Base-by-base conservation (phyloP, 1,140 invertebrate genomes). In the Scylla paramamosain region DNA sequence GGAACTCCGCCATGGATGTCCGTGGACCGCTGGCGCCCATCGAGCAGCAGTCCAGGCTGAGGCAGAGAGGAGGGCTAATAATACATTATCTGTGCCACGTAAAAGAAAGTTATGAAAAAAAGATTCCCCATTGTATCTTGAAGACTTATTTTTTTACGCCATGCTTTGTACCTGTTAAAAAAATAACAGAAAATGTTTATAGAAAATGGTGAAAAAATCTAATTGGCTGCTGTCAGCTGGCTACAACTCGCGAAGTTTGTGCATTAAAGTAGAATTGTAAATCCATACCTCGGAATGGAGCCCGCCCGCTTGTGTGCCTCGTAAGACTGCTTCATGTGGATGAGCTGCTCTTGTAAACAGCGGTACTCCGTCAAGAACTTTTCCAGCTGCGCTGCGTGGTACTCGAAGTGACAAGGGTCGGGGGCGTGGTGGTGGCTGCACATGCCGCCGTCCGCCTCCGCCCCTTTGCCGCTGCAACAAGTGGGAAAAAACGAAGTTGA, bases 281-380 rank as follows among this genome's bases (percentile, higher is more conserved):
- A 59, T 59, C 25, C 28, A 0, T 91, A 94, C 93, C 88, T 94
- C 28, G 93, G 93, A n/a, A 94, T 46, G 39, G 93, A 91, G 1
- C 93, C 93, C 20, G 93, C 93, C 39, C 93, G 90, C 59, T 94
- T 91, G 67, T 94, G 93, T 20, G 93, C 93, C 89, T 94, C 93
- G 77, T 94, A 94, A 25, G 93, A 94, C 89, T 94, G 88, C 93
- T 91, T 94, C 93, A 94, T 94, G 93, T 94, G 93, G 67, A 84
- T 90, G 52, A 94, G 88, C 32, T 94, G 93, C 28, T 90, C 93
- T 59, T 94, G 93, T 0, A 94, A 59, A 45, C 93, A 94, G 10
- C 93, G 93, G 59, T 94, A 94, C 88, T 94, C 88, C 93, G 90
- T 90, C 88, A 94, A 67, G 93, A 94, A 94, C 88, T 94, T 94